Base-by-base conservation (phyloP, 2,888 invertebrate species). In the Blastobasis lacticolella region DNA sequence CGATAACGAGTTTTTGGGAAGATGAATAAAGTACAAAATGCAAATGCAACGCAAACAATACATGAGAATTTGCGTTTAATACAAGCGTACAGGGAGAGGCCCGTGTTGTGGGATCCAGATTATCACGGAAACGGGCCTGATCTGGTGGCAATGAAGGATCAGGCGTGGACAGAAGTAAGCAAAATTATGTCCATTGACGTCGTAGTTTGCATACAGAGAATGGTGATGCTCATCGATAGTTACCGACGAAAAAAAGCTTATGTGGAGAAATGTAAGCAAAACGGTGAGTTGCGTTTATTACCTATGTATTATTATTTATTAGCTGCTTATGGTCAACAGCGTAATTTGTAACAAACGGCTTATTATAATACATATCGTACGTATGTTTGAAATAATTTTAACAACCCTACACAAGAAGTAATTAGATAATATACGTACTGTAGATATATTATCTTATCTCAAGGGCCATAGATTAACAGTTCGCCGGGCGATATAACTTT, bases 161-260 rank as follows among this genome's bases (percentile, higher is more conserved):
- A 45, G 10, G 58, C 64, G 50, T 78, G 78, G 78, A 44, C 57
- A 0, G 69, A 67, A 7, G 67, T 79, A 48, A 64, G 67, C 4
- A 48, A 53, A 9, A 53, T 37, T 5, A 6, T 77, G 5, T 55
- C 63, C 7, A 54, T 63, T 37, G 45, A 62, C 1, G 51, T 64
- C 6, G 62, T 66, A 0, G 57, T 57, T 48, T 76, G 75, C 60
- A 75, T 67, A 54, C 63, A 66, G 52, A 78, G 78, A 55, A 73
- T 75, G 66, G 59, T 51, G 7, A 60, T 69, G 54, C 58, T 77
- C 43, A 63, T 69, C 64, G 72, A 74, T 10, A 71, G 71, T 36
- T 73, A 74, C 53, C 61, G 74, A 58, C 62, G 75, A 55, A 77
- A 76, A 62, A 78, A 77, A 54, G 59, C 69, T 0, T 77, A 68